Conservation (phyloP, 2,113 vertebrate genomes). For the Zosterops japonicus region DNA sequence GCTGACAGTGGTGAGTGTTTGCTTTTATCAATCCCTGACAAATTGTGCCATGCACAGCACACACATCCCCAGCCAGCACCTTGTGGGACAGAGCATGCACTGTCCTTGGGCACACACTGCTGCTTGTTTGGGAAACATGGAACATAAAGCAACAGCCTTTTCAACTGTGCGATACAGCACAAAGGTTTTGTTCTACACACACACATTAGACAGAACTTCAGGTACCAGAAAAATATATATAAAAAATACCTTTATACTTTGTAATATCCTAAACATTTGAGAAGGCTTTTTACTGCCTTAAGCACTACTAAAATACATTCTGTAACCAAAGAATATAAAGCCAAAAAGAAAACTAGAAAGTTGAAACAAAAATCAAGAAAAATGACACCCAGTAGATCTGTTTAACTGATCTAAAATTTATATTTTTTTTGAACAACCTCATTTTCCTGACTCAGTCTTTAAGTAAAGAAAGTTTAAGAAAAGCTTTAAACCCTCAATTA, state of each 20-base stretch:
- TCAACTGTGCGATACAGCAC: background rate
- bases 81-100: background rate
- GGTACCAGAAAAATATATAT: background rate
- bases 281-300: background rate
- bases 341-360: background rate
- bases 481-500: background rate
- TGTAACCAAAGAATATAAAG: background rate
- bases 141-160: background rate
- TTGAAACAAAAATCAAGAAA: background rate
- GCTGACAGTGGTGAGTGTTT: background rate
- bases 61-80: background rate
- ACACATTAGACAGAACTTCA: background rate
- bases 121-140: background rate
- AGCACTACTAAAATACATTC: background rate
- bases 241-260: background rate
- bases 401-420: background rate
- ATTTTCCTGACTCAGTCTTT: background rate
- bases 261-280: background rate
- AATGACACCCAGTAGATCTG: background rate
- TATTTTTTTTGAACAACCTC: background rate
- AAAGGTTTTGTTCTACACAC: background rate
- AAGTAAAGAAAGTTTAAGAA: background rate
- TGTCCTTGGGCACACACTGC: background rate
- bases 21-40: background rate
- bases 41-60: background rate